A percentile compares a stretch with the other conserved stretches of the same genome.
Evolutionary conservation across 2,888 invertebrate genomes (phyloP).

Genomic region (Orgyia antiqua): DNA sequence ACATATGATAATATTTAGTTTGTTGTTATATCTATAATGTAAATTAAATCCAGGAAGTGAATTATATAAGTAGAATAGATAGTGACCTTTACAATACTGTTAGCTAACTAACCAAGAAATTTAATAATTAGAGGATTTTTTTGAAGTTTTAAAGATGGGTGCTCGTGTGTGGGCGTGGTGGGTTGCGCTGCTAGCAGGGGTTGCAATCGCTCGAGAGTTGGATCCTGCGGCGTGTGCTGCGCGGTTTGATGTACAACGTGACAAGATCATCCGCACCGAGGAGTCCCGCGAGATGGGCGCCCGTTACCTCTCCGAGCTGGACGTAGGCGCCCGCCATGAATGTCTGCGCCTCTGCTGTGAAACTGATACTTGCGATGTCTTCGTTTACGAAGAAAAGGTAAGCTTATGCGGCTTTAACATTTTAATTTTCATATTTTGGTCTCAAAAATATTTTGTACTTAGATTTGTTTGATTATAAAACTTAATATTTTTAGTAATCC

Average conservation of each 20-base stretch:
- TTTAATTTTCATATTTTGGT: too few species aligned
- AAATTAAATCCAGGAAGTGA: constrained; percentile 4
- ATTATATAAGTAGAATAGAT: constrained; percentile 4
- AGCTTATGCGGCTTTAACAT: not conserved
- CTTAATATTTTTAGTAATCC: too few species aligned
- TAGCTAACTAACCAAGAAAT: too few species aligned
- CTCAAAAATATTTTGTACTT: too few species aligned
- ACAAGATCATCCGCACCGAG: constrained; percentile 93
- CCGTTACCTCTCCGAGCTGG: constrained; percentile 90
- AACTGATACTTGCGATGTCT: constrained; percentile 92
- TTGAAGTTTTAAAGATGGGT: constrained; percentile 6
- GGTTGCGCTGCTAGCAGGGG: constrained; percentile 36
- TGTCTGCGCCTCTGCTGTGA: constrained; percentile 93
- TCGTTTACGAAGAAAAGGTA: constrained; percentile 95
- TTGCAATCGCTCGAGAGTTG: constrained; percentile 65
- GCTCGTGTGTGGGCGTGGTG: constrained; percentile 30
- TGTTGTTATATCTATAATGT: constrained; percentile 7
- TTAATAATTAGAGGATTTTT: too few species aligned
- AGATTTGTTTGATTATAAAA: too few species aligned
- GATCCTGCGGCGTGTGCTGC: constrained; percentile 83
- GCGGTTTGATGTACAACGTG: constrained; percentile 90
- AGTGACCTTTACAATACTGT: not conserved
- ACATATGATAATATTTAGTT: too few species aligned
- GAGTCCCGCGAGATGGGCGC: constrained; percentile 94
- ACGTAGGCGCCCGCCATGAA: constrained; percentile 87